These are phyloP conservation scores for Lordiphosa mommai DNA, from an alignment of 1,140 invertebrate species.

Conservation along the genomic window DNA sequence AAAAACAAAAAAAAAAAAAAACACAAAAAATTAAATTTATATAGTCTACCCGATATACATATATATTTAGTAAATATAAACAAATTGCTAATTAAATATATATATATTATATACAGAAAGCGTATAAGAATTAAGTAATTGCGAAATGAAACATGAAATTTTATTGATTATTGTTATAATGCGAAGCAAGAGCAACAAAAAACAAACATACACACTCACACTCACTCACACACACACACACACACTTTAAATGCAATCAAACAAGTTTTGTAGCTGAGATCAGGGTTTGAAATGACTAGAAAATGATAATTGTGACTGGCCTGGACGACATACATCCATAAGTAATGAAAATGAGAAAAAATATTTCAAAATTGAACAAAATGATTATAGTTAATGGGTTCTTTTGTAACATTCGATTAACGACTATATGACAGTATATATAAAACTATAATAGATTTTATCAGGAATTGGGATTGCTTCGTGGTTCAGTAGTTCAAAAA, in stretches of 20 bases:
- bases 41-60: constrained; percentile 18
- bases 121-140: constrained; percentile 46
- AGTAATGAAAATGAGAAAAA: too few relatives aligned
- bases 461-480: too few relatives aligned
- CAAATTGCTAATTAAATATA: constrained; percentile 50
- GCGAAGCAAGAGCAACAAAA: constrained; percentile 58
- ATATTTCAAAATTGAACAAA: too few relatives aligned
- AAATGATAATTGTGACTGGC: too few relatives aligned
- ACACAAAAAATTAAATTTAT: constrained; percentile 27
- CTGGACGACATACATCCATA: too few relatives aligned
- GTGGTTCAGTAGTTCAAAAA: too few relatives aligned
- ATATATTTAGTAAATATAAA: constrained; percentile 33
- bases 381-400: too few relatives aligned
- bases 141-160: constrained; percentile 67
- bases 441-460: too few relatives aligned
- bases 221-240: constrained; percentile 15
- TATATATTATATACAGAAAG: constrained; percentile 15
- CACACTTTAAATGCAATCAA: constrained; percentile 26
- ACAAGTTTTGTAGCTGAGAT: constrained; percentile 6
- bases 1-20: constrained; percentile 4
- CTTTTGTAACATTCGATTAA: too few relatives aligned
- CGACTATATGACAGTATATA: too few relatives aligned
- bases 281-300: too few relatives aligned
- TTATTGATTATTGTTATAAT: constrained; percentile 78
- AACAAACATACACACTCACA: constrained; percentile 29